These are phyloP conservation scores for Carapus acus DNA, from an alignment of 2,797 vertebrate species.

Conservation along the genomic window DNA sequence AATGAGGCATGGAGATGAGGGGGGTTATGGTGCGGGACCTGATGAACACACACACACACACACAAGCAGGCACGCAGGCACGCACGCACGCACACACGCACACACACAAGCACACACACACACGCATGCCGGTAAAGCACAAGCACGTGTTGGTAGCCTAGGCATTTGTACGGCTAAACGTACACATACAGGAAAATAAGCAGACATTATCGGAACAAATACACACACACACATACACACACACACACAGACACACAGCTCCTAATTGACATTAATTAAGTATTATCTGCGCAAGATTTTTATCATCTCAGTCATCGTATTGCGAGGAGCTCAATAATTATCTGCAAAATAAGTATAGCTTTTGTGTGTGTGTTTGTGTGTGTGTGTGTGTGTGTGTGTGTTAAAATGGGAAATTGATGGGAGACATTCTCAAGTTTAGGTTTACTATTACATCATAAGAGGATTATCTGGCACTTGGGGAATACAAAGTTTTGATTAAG, in stretches of 20 bases:
- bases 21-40: conserved; percentile 4
- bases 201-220: too few species aligned
- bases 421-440: conserved; percentile 43
- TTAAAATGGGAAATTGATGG: conserved; percentile 41
- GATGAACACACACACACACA: not conserved
- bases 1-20: conserved; percentile 64
- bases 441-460: conserved; percentile 54
- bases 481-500: too few species aligned
- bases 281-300: conserved; percentile 21
- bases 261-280: conserved; percentile 59
- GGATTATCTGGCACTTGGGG: conserved; percentile 50
- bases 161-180: not conserved
- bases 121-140: not conserved
- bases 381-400: conserved; percentile 3
- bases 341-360: not conserved
- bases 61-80: not conserved
- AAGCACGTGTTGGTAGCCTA: too few species aligned
- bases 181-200: too few species aligned
- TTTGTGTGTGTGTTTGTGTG: conserved; percentile 6
- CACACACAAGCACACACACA: not conserved
- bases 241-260: conserved; percentile 15
- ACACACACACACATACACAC: conserved; percentile 2
- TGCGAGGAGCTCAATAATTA: conserved; percentile 10
- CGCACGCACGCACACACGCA: not conserved
- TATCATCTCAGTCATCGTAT: conserved; percentile 8